Evolutionary conservation across 2,113 vertebrate species (phyloP).

Genomic region (Dicerorhinus sumatrensis): DNA sequence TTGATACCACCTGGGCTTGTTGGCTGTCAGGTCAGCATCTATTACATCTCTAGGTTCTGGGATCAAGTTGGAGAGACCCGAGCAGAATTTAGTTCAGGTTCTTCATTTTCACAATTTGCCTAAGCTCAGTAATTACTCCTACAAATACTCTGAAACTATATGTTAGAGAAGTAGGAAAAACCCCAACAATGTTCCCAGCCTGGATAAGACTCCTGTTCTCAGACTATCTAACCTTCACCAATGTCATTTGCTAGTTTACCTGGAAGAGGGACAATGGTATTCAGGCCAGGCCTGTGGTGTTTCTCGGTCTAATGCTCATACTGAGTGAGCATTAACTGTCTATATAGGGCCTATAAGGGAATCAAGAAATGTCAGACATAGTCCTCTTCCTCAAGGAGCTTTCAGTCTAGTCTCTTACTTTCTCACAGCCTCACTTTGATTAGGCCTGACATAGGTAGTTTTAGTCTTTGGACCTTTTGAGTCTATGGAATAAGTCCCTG

Average conservation of each 20-base stretch:
- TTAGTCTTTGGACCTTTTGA: background rate
- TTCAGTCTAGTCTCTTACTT: background rate
- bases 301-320: background rate
- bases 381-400: background rate
- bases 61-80: background rate
- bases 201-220: background rate
- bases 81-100: background rate
- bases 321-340: background rate
- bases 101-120: background rate
- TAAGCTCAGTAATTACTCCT: background rate
- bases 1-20: background rate
- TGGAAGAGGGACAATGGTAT: background rate
- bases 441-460: background rate
- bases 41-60: background rate
- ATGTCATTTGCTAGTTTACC: background rate
- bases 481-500: background rate
- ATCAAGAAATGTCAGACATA: background rate
- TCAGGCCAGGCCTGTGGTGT: background rate
- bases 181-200: background rate
- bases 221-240: background rate
- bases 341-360: background rate
- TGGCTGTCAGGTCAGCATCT: background rate
- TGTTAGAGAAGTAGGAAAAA: background rate
- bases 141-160: background rate
- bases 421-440: background rate